Conservation (phyloP, 1,140 invertebrate genomes). For the Ridgeia piscesae region DNA sequence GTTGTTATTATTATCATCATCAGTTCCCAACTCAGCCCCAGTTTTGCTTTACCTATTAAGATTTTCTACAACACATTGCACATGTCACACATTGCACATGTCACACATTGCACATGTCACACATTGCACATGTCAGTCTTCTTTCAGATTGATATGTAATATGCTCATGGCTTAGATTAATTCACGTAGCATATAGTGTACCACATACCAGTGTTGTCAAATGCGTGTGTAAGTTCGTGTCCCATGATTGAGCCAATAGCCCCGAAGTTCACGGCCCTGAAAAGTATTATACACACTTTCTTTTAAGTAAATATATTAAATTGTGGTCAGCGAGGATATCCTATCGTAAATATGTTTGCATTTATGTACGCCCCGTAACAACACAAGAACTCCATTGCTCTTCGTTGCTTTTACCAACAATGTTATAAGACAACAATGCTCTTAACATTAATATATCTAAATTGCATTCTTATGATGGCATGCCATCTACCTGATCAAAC, state of each 20-base stretch:
- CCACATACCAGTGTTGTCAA: constrained; percentile 59
- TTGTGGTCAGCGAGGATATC: neutral
- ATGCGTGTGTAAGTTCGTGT: constrained; percentile 65
- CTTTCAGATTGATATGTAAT: neutral
- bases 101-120: no score
- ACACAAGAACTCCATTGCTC: neutral
- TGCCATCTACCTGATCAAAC: no score
- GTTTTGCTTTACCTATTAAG: no score
- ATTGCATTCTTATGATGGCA: no score
- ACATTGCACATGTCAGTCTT: no score
- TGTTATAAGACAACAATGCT: no score
- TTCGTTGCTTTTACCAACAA: no score
- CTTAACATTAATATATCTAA: no score
- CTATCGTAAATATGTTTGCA: neutral
- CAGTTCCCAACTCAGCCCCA: neutral
- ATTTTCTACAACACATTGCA: no score
- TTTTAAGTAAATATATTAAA: neutral
- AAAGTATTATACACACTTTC: neutral
- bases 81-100: no score
- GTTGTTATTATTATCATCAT: neutral
- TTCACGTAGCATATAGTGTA: constrained; percentile 10
- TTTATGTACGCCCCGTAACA: neutral
- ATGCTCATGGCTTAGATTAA: neutral
- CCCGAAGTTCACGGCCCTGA: constrained; percentile 44
- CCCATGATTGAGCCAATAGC: constrained; percentile 64